Evolutionary conservation across 2,888 invertebrate genomes (phyloP), one percentile per base, ranked within the genome.

Genomic region (Standfussiana lucernea): DNA sequence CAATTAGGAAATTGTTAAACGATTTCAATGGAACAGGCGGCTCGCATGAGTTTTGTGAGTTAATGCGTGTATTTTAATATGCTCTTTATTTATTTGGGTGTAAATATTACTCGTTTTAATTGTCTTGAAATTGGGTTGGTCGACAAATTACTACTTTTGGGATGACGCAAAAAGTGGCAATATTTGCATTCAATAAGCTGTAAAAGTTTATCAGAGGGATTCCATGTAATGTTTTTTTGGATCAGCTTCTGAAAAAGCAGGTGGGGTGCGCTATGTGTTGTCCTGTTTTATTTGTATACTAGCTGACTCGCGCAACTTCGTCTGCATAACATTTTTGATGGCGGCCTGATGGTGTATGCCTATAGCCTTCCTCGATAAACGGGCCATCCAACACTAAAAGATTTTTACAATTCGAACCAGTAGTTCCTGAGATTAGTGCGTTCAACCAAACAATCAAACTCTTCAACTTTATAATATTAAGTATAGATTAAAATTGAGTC

Each of bases 1-100:
- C 83, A 85, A 86, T 87, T 83, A 83, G 72, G 73, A 84, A 56
- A 83, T 86, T 86, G 84, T 79, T 79, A 69, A 83, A 69, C 74
- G 72, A 64, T 86, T 86, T 83, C 67, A 83, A 83, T 79, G 62
- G 47, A 72, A 53, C 61, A 5, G n/a, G 56, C 59, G 28, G 24
- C 70, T 65, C 24, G 32, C 67, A 72, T 62, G 70, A 61, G 59
- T 66, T 77, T 67, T 45, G 72, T 75, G 37, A 72, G 42, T 71
- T 71, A 73, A 61, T 79, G 56, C 37, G 24, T 47, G n/a, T 64
- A 64, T 69, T 56, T 64, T 50, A 47, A 47, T 53, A 61, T 47
- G 35, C 35, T 80, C 64, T 69, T 72, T 69, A 72, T 68, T 83
- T 53, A 66, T 66, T 61, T 65, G 50, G 37, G 42, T 77, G 61